Base-by-base conservation (phyloP, 2,113 vertebrate genomes). In the Megaceryle maxima region DNA sequence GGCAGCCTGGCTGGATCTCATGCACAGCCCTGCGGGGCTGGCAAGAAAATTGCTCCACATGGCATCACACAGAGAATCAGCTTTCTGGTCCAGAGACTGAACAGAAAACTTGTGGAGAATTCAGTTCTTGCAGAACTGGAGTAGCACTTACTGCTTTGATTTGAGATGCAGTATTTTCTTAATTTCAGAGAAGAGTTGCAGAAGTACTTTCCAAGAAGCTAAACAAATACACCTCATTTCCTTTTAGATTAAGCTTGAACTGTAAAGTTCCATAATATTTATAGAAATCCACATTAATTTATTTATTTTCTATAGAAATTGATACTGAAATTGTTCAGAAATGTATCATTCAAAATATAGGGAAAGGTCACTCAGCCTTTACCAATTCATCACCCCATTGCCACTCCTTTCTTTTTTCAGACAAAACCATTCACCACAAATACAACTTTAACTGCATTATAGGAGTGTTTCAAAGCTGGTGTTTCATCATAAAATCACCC, bases 61-160 rank as follows among this genome's bases (percentile, higher is more conserved):
- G 72, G 83, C 44, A 43, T 5, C 0, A 0, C 29, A 20, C 0
- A 0, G 44, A 57, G 55, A 53, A 63, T 3, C 0, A 0, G 26
- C 26, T 44, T 56, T 80, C 11, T 77, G 62, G 19, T 35, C 75
- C 59, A 57, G 28, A 73, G 17, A 4, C 53, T 62, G 59, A 68
- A 28, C 7, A 77, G 48, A 55, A 39, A 80, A 68, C 17, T 4
- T 74, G 35, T 39, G 63, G 33, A 3, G 74, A 88, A 73, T 21
- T 56, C 35, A 35, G 29, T 18, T 90, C 72, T 60, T 83, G 25
- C 25, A 43, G 70, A 88, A 76, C 37, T n/a, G n/a, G 26, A 85
- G 33, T 11, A 55, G 16, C 62, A 66, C 53, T 75, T 83, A n/a
- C 29, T 68, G 48, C 60, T 85, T 78, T 39, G 21, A 83, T 53